Base-by-base conservation (phyloP, 2,113 vertebrate genomes). In the Perca flavescens region DNA sequence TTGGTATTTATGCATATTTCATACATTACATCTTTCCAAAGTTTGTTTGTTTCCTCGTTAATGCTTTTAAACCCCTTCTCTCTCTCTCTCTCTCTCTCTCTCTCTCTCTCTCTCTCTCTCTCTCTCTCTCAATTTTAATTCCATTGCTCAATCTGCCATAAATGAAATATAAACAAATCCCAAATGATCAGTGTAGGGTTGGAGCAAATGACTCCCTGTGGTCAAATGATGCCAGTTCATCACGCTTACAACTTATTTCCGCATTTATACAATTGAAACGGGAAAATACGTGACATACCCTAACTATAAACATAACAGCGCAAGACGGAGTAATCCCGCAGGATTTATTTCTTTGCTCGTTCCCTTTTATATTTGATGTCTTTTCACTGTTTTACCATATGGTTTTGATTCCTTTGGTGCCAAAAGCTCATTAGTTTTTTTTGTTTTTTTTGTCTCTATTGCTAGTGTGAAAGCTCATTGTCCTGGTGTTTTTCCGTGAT, bases 91-190 rank as follows among this genome's bases (percentile, higher is more conserved):
- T 25, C 25, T 25, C 25, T 25, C 25, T 25, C 25, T 25, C 25
- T 25, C 25, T 25, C 25, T 25, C 25, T 25, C 25, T 31, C 52
- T 16, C 19, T 12, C 11, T 31, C 13, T 6, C 1, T 31, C 15
- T 14, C 56, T 16, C 13, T 56, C 34, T 60, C 40, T 77, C 62
- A 21, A 4, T 71, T 43, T 46, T 21, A 63, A 6, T n/a, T 75
- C 25, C 25, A 25, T 67, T 25, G 2, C 60, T 56, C 52, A 64
- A 49, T 47, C 71, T 88, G 78, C n/a, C 61, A 9, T 15, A 1
- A 86, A 83, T 85, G 31, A 80, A 67, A 72, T 12, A 12, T 8
- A 28, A 74, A 34, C 54, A 72, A 68, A 71, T 79, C 66, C 72
- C 46, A 52, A 57, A 50, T 50, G 58, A 47, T 36, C 31, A 74